Conservation (phyloP, 2,113 vertebrate genomes). For the Microcebus murinus region DNA sequence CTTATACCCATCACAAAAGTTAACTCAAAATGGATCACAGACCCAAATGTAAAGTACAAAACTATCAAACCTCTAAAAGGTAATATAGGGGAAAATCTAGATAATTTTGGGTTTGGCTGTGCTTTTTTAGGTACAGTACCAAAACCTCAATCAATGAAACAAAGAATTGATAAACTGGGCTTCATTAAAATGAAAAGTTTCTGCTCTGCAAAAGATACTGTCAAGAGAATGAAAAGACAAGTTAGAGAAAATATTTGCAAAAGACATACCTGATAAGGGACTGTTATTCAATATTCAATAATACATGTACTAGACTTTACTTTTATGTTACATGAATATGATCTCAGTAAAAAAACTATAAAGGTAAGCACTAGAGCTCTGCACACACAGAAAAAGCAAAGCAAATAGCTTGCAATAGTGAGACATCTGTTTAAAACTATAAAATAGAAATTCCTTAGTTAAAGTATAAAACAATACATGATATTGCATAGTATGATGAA, state of each 20-base stretch:
- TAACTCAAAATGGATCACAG: too few relatives aligned
- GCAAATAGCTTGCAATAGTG: not conserved
- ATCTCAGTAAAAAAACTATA: not conserved
- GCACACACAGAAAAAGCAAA: not conserved
- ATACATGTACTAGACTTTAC: not conserved
- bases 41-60: not conserved
- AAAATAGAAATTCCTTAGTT: not conserved
- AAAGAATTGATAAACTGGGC: not conserved
- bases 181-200: not conserved
- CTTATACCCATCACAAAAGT: too few relatives aligned
- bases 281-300: too few relatives aligned
- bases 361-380: not conserved
- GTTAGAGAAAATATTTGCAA: not conserved
- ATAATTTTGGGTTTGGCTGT: not conserved
- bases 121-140: not conserved
- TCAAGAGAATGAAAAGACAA: not conserved
- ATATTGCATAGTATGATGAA: not conserved
- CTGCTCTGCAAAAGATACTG: not conserved
- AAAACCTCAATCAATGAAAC: not conserved
- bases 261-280: too few relatives aligned
- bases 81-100: not conserved
- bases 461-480: not conserved
- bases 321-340: not conserved
- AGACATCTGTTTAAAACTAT: not conserved
- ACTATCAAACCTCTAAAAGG: not conserved